Evolutionary conservation across 1,140 invertebrate species (phyloP).

Genomic region (Anthonomus grandis): DNA sequence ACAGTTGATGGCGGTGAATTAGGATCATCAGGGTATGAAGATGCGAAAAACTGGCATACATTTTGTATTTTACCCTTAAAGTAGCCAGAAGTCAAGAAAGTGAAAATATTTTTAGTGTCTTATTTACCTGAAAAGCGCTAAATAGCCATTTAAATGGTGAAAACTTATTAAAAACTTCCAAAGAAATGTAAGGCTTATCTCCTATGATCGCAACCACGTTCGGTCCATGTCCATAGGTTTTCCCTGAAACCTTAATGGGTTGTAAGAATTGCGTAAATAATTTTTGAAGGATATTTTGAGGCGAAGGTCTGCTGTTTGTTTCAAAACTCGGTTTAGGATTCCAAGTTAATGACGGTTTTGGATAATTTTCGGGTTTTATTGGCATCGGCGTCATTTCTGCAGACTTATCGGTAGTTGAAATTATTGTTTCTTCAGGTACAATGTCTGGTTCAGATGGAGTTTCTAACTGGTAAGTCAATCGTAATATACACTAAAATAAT

Average conservation of each 20-base stretch:
- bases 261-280: conserved; percentile 9
- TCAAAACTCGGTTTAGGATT: no score
- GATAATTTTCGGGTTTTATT: no score
- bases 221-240: conserved; percentile 13
- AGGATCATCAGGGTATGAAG: no score
- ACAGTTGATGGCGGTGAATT: no score
- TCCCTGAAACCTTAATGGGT: not conserved
- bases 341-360: no score
- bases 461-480: no score
- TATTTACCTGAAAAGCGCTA: conserved; percentile 11
- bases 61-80: not conserved
- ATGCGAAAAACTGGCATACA: not conserved
- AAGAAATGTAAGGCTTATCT: conserved; percentile 14
- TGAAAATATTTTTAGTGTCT: not conserved
- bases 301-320: no score
- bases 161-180: conserved; percentile 14
- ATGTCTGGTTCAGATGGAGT: no score
- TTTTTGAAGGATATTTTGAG: not conserved
- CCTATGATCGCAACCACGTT: conserved; percentile 6
- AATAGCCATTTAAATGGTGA: conserved; percentile 13
- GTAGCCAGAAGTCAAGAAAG: not conserved
- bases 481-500: no score
- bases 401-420: no score
- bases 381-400: no score
- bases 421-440: no score